These are phyloP conservation scores for Stegana nigrithorax DNA, from an alignment of 2,888 invertebrate species.

Conservation along the genomic window DNA sequence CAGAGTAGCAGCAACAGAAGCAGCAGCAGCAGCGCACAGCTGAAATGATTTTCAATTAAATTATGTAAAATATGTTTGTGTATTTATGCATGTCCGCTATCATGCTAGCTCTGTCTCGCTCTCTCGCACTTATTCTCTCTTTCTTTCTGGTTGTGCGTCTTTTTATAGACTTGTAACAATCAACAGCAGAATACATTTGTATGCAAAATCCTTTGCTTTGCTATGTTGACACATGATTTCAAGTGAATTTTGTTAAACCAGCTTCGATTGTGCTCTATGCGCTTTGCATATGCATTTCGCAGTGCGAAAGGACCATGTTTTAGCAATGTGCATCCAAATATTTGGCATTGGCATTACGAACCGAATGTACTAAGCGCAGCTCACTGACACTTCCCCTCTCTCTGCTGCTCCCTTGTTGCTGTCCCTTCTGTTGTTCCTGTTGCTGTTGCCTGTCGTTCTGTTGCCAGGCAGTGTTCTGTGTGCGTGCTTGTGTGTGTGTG, in stretches of 20 bases:
- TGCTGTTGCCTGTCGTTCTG: too few species aligned
- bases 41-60: conserved; percentile 19
- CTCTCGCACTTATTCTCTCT: too few species aligned
- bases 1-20: too few species aligned
- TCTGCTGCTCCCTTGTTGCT: too few species aligned
- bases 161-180: too few species aligned
- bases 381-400: too few species aligned
- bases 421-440: too few species aligned
- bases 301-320: conserved; percentile 10
- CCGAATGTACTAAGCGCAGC: too few species aligned
- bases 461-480: too few species aligned
- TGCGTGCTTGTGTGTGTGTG: too few species aligned
- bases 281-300: not conserved
- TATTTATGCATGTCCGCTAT: not conserved
- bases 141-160: too few species aligned
- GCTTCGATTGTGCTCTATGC: not conserved
- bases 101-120: not conserved
- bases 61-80: conserved; percentile 13
- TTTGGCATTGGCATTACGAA: conserved; percentile 8
- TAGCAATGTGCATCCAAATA: conserved; percentile 2
- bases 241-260: not conserved
- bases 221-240: not conserved
- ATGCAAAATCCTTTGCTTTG: not conserved
- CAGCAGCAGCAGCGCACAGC: too few species aligned
- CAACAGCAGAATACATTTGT: not conserved